Conservation (phyloP, 92 coral and sea anemone species). For the Muricea muricata region DNA sequence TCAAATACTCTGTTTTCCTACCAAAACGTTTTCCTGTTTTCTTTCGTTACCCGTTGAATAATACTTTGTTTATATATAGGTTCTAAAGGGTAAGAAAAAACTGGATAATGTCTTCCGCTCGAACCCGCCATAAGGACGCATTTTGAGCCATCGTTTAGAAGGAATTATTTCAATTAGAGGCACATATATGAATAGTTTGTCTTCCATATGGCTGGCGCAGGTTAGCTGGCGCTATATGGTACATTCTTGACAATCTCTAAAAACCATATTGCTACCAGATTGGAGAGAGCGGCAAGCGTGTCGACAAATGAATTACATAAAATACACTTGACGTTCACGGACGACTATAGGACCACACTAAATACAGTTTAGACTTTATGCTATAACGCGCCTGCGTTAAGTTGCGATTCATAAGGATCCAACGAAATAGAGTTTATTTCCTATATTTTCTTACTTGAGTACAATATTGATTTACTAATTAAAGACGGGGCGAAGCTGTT, state of each 20-base stretch:
- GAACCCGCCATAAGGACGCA: not conserved
- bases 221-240: slow-evolving; percentile 44
- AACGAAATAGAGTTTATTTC: too few species aligned
- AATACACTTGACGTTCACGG: slow-evolving; percentile 32
- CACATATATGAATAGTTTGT: slow-evolving; percentile 16
- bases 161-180: not conserved
- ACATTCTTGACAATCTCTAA: slow-evolving; percentile 50
- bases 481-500: too few species aligned
- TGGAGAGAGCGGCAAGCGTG: slow-evolving; percentile 31
- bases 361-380: too few species aligned
- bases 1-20: not conserved
- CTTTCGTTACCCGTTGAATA: not conserved
- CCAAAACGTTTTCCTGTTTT: slow-evolving; percentile 33
- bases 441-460: too few species aligned
- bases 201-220: slow-evolving; percentile 38
- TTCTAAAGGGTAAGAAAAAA: not conserved
- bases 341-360: not conserved
- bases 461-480: too few species aligned
- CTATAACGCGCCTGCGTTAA: too few species aligned
- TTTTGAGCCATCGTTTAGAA: not conserved
- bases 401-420: too few species aligned
- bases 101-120: not conserved
- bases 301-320: slow-evolving; percentile 50
- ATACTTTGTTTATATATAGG: not conserved
- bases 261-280: slow-evolving; percentile 46